phyloP scores from a whole-genome alignment of 2,113 vertebrate species.

The Lasiurus borealis region DNA sequence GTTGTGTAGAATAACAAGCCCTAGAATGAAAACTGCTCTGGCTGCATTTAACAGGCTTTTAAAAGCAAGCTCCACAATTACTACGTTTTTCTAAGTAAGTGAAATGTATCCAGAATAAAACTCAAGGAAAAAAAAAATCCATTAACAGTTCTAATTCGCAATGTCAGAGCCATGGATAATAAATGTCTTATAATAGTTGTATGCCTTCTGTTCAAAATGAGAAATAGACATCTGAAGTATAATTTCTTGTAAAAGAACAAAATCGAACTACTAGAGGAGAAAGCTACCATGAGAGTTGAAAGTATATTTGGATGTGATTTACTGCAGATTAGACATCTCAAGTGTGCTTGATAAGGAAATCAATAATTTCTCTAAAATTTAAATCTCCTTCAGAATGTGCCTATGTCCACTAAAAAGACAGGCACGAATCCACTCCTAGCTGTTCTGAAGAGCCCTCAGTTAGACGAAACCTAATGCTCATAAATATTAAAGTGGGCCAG shows the following conservation, averaged over 20 bases:
- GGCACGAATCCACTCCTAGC: neutral
- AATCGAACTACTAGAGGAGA: neutral
- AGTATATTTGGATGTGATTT: neutral
- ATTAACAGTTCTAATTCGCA: neutral
- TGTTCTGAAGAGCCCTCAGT: neutral
- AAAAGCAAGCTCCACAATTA: neutral
- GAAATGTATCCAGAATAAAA: neutral
- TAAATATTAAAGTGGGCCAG: neutral
- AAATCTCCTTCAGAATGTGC: neutral
- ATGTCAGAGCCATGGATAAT: neutral
- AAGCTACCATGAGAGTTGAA: neutral
- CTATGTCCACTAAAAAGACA: neutral
- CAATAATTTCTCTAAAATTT: neutral
- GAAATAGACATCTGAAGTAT: neutral
- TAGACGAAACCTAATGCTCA: neutral
- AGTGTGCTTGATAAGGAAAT: neutral
- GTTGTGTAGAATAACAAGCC: neutral
- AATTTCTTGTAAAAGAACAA: neutral
- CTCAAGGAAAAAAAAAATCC: neutral
- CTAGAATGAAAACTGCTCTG: neutral
- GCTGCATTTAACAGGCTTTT: neutral
- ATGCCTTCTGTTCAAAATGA: neutral
- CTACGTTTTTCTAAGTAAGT: slow-evolving; percentile 2
- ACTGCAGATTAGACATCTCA: neutral
- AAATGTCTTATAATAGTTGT: neutral